A percentile compares a stretch with the other conserved stretches of the same genome.
These are phyloP conservation scores for Ciconia nigra DNA, from an alignment of 2,797 vertebrate species.

Conservation along the genomic window DNA sequence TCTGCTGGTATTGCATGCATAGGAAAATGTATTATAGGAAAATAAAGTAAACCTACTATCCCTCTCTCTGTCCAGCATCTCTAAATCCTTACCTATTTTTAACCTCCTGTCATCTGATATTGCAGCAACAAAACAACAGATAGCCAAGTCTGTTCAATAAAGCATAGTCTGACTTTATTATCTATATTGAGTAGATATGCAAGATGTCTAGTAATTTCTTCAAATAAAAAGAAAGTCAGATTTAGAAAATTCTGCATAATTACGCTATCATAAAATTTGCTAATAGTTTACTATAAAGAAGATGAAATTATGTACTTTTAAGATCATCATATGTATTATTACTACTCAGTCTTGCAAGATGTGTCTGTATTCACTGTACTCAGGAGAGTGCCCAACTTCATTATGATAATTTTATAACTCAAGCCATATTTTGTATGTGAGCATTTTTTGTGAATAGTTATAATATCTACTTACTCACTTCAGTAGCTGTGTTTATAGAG, in stretches of 20 bases:
- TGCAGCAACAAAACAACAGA: not conserved
- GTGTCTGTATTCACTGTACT: not conserved
- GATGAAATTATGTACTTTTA: not conserved
- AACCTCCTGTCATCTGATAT: not conserved
- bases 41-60: not conserved
- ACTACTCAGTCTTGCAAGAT: not conserved
- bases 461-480: not conserved
- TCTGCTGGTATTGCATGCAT: not conserved
- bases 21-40: not conserved
- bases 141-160: not conserved
- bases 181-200: not conserved
- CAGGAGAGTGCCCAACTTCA: not conserved
- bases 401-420: not conserved
- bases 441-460: not conserved
- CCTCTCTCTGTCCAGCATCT: not conserved
- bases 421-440: not conserved
- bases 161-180: not conserved
- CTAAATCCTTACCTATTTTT: not conserved
- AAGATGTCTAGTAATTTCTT: not conserved
- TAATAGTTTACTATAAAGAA: not conserved
- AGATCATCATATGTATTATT: not conserved
- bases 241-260: not conserved
- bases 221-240: not conserved
- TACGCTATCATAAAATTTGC: not conserved
- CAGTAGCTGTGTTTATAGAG: not conserved